Base-by-base conservation (phyloP, 2,888 invertebrate species). In the Diaphora mendica region DNA sequence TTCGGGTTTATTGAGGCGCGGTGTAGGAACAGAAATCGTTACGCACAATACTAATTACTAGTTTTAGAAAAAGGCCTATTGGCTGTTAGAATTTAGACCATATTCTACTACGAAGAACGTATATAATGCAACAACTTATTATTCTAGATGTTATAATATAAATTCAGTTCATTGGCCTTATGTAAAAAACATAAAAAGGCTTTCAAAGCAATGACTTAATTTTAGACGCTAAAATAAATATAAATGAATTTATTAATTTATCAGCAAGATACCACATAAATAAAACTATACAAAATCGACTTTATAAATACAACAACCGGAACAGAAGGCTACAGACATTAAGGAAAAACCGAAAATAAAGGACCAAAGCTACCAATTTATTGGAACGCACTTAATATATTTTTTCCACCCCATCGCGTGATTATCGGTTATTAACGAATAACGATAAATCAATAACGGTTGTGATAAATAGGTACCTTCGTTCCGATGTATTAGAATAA, bases 371-470 rank as follows among this genome's bases (percentile, higher is more conserved):
- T 70, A 78, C 77, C 77, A 79, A 85, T 82, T 77, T 85, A 84
- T 79, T 77, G 77, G 74, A 79, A 82, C 75, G 39, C 82, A 85
- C 77, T 85, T 78, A 80, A 79, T 82, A 79, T 79, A 26, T 3
- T 55, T 78, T 73, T 76, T 78, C 83, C 79, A 77, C 78, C 84
- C 85, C 82, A 88, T 94, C 89, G 93, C 94, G 92, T 94, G 94
- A 81, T 80, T 81, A 74, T 73, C 59, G 76, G 85, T 86, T 88
- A 89, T 93, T 90, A 91, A 88, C 84, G 73, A 73, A 81, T 82
- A 82, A 78, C 82, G 51, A 89, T 91, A 91, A 93, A 94, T 93
- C 92, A 91, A 88, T 87, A 75, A 81, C 70, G 85, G 88, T 91
- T 91, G 91, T 89, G 89, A 89, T 86, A 86, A 91, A 91, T 89